Base-by-base conservation (phyloP, 37 sponge, comb jelly and placozoan genomes). In the Ianthella basta region DNA sequence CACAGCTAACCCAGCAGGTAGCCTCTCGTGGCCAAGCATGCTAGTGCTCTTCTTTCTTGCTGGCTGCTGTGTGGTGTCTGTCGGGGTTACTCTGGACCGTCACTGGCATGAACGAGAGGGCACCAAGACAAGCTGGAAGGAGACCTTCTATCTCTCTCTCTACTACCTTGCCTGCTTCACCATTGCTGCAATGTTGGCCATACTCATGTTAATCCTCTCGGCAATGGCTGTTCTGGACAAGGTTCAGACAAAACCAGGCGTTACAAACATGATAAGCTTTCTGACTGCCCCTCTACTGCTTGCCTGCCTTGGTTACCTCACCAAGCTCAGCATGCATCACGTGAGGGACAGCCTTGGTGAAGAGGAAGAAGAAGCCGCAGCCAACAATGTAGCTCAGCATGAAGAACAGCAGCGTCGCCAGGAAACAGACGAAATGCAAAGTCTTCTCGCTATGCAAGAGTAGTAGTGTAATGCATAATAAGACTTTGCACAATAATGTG, bases 161-260 rank as follows among this genome's bases (percentile, higher is more conserved):
- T 75, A 75, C 78, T 75, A 75, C 25, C 24, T 39, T 21, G 78
- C 78, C n/a, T 75, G 78, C 78, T 75, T 75, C 16, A 53, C 54
- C 53, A 75, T 75, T 23, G 32, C 78, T n/a, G 15, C 40, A 23
- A 44, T 75, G n/a, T 13, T 50, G n/a, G 78, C 54, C 4, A 75
- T 75, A 15, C 37, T 75, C 38, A 75, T 75, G 78, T 15, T 75
- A 0, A 44, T 75, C 4, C 78, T 75, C 53, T 75, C 41, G 1
- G 37, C 78, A 41, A 75, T 75, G 78, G 38, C 78, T 15, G 54
- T 50, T 6, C 53, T 75, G 18, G 78, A 75, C 54, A 75, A 75
- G 10, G 78, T 75, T 6, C 78, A 75, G 38, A 75, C 78, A 0
- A 75, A 75, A 24, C 78, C 78, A 8, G 78, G 78, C 38, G 78